Base-by-base conservation (phyloP, 2,113 vertebrate genomes). In the Pollachius pollachius region DNA sequence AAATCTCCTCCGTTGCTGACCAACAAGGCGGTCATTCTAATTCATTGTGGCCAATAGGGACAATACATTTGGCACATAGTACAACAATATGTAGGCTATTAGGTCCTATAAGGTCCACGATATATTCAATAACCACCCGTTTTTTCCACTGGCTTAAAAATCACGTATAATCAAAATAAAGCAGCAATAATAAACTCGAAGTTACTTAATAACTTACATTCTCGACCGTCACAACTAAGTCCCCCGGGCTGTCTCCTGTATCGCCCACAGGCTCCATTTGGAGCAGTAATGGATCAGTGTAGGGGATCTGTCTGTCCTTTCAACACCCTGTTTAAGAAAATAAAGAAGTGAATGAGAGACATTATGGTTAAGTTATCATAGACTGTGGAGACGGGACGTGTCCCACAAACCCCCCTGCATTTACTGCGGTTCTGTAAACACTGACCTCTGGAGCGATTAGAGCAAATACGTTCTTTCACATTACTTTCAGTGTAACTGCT, bases 181-280 rank as follows among this genome's bases (percentile, higher is more conserved):
- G 41, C 41, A 48, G 8, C 9, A 48, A 18, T 19, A 61, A 61
- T 56, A 21, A 23, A 23, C 16, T 1, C 23, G 16, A 7, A 21
- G 3, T 63, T 41, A 77, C 89, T 90, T 85, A 96, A 95, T 92
- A 95, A 93, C 85, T 96, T 81, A 96, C 93, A 79, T 96, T 96
- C 74, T 95, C 94, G 88, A 95, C 92, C 16, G 93, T 94, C 76
- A 94, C 91, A 83, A 95, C 94, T 87, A 93, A 82, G 83, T 85
- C 87, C 79, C 78, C 93, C 84, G 85, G 77, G 68, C 65, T 68
- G 70, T 77, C 82, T 62, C 65, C 89, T 8, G 71, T 63, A 59
- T 67, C 75, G 75, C 72, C 70, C 72, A 74, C 65, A 63, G 77
- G 70, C 60, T 87, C 86, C 86, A 83, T 84, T 63, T 65, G 65